Base-by-base conservation (phyloP, 2,797 vertebrate genomes). In the Poecilia wingei region DNA sequence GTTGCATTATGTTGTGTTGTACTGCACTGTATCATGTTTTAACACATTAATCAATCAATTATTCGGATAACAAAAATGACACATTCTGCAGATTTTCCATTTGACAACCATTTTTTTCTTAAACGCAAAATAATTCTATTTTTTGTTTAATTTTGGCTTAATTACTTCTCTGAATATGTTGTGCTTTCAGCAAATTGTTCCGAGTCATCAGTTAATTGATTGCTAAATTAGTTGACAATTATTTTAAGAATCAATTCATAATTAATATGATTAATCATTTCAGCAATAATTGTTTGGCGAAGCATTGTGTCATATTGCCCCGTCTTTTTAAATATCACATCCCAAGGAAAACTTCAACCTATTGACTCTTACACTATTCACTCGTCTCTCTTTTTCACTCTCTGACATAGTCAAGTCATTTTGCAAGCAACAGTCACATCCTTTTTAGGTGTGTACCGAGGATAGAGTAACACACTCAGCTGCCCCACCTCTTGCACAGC, bases 371-470 rank as follows among this genome's bases (percentile, higher is more conserved):
- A 75, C 71, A 83, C 22, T 47, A 75, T 74, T 89, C 83, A 75
- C 74, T 83, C 77, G 78, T 80, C 79, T 82, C 57, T 76, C 61
- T 51, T 70, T 72, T 51, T 79, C 71, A 22, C 79, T 72, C 70
- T 74, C 4, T 36, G 79, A 80, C 78, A 55, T 88, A 78, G 77
- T 84, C 84, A 83, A 87, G 82, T 80, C 83, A 84, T 85, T 86
- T 86, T 75, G 79, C 5, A 1, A 78, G 78, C 77, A 83, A 80
- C 77, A 82, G 80, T 77, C 83, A 69, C 41, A 57, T 66, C 78
- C 79, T 81, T 43, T 14, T 14, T 68, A 84, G 64, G 84, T 61
- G 72, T 78, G 1, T 31, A 78, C 79, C 70, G 61, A 79, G 70
- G 80, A 80, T 74, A 79, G 45, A 33, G 64, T n/a, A 31, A 85